Evolutionary conservation across 2,888 invertebrate species (phyloP), one percentile per base, ranked within the genome.

Genomic region (Limnephilus rhombicus): DNA sequence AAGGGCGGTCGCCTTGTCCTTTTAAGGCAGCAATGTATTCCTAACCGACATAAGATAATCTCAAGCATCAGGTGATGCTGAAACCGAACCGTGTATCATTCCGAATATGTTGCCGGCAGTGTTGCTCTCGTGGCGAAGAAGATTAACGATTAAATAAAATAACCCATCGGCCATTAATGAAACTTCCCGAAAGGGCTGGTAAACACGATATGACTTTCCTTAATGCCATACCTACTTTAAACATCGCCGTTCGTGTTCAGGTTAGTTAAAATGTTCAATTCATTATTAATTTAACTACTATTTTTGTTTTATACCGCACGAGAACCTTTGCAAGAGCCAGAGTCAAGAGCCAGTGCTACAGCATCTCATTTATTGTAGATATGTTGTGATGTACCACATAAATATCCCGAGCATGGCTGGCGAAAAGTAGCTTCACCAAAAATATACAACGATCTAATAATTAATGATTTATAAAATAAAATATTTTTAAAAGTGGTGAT

Each of bases 1-100:
- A 91, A 93, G 93, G 91, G 93, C 93, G 93, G 91, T 90, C 91
- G 87, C 53, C 91, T 49, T 92, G 91, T 91, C 93, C 92, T 91
- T 92, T 91, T 91, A 92, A 85, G 92, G 92, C 11, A 37, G 31
- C 80, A 53, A 85, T 92, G 92, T 92, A 85, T 92, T 92, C 80
- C 34, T 89, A 91, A 91, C 83, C 89, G 85, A 89, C 86, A 83
- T 91, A 80, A 91, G 82, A 91, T 80, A 29, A 37, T 45, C 29
- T 34, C 31, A 41, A 41, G n/a, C 82, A 11, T 85, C 68, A 53
- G 49, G 49, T 90, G 90, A 85, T 68, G 53, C 37, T 80, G 80
- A 12, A 80, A 31, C 80, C n/a, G 37, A 37, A 24, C 37, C 37
- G 80, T 80, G 88, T 37, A 80, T 80, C 88, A 89, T 89, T 87